phyloP scores from a whole-genome alignment of 2,888 invertebrate species.

The Diadegma fenestrale region DNA sequence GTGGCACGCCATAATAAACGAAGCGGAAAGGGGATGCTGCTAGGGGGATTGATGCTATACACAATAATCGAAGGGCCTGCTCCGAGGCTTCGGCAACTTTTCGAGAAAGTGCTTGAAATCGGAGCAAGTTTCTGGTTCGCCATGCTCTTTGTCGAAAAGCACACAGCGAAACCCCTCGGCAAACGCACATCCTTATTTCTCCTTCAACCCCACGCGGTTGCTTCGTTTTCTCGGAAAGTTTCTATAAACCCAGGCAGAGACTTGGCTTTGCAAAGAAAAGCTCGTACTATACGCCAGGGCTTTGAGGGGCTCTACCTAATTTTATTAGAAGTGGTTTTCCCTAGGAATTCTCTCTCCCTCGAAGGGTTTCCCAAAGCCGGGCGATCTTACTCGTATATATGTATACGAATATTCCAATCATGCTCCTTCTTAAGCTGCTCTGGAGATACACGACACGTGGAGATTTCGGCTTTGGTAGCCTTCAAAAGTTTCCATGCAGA shows the following conservation, averaged over 20 bases:
- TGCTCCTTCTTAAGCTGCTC: neutral
- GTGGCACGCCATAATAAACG: neutral
- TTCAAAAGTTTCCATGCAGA: constrained; percentile 15
- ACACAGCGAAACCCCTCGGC: neutral
- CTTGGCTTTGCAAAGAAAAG: constrained; percentile 49
- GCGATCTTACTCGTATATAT: constrained; percentile 20
- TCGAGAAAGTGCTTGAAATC: constrained; percentile 49
- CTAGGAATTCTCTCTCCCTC: constrained; percentile 30
- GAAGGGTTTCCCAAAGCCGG: constrained; percentile 19
- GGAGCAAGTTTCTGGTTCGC: constrained; percentile 47
- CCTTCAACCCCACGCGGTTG: constrained; percentile 21
- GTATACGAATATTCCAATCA: constrained; percentile 18
- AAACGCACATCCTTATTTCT: neutral
- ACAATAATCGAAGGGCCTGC: constrained; percentile 42
- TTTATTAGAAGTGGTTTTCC: constrained; percentile 69
- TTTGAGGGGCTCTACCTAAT: constrained; percentile 67
- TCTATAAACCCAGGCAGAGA: constrained; percentile 45
- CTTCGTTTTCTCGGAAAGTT: constrained; percentile 65
- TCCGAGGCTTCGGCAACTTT: constrained; percentile 52
- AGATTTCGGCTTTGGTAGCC: constrained; percentile 11
- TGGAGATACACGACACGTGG: neutral
- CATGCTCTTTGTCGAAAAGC: constrained; percentile 35
- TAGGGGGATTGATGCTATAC: constrained; percentile 6
- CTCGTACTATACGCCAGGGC: constrained; percentile 48
- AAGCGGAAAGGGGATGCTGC: neutral